Base-by-base conservation (phyloP, 1,140 invertebrate genomes). In the Maconellicoccus hirsutus region DNA sequence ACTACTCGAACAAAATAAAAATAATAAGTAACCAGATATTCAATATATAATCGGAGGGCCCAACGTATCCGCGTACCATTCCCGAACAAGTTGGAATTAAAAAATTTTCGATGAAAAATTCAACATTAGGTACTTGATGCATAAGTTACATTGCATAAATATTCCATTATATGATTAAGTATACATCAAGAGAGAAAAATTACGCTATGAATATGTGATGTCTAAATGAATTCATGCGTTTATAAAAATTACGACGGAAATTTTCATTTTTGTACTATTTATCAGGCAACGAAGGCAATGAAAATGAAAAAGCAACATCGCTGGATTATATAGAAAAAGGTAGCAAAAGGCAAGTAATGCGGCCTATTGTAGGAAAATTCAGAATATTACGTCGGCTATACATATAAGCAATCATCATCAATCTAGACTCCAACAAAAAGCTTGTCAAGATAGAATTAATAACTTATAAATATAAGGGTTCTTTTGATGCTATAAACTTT, bases 391-490 rank as follows among this genome's bases (percentile, higher is more conserved):
- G 19, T 16, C 61, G 25, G 2, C 61, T 66, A 66, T 25, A 61
- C 59, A n/a, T 61, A 66, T 66, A 66, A 66, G 61, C 61, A 66
- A 22, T 66, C 61, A 66, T 66, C 61, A 66, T 66, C 61, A 66
- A 66, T 66, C 61, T 66, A 66, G 22, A 66, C 25, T 66, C 19
- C 25, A 66, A 66, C 61, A 66, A 66, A 66, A 66, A 66, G 61
- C 61, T 66, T 66, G 61, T 66, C 61, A 66, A 12, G 61, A 66
- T 26, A 66, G 61, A 66, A 66, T 66, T 66, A 66, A 66, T 66
- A 66, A 66, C 61, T 66, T 66, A 66, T 66, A 66, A 66, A 66
- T 66, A 66, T 66, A 26, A 66, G 61, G 61, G 61, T 66, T 66
- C 61, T 66, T 26, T 66, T 66, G 22, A 19, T 25, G 61, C 10